Base-by-base conservation (phyloP, 2,888 invertebrate species). In the Diabrotica balteata region DNA sequence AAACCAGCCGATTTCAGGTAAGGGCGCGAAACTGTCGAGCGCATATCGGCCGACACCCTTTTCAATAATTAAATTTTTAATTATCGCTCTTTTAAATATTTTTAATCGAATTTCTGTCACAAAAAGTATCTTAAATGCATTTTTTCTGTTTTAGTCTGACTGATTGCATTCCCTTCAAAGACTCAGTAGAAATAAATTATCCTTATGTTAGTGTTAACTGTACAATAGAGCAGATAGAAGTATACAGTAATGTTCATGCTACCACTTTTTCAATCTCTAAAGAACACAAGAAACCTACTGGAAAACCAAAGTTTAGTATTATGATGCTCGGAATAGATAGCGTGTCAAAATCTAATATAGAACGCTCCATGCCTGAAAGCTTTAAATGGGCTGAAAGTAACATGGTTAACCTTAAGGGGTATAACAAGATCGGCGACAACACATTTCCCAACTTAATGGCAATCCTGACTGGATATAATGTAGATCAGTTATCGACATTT, bases 271-370 rank as follows among this genome's bases (percentile, higher is more conserved):
- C 60, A 6, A 8, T 57, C 58, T 44, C 54, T 59, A 74, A 84
- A 52, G 22, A 47, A 5, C 49, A 42, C 11, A 61, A 52, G 47
- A 91, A 94, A 17, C 54, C 53, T 45, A 57, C 63, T 45, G 59
- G 32, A 42, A 91, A 94, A 42, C 22, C 22, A 10, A 42, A 8
- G 2, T 49, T 49, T 22, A 72, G 96, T 78, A 89, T 96, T 0
- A 83, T 95, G 45, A 85, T 95, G 80, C 80, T 96, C 43, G 96
- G 95, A 55, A 90, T 96, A 77, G 95, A 96, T 80, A 93, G 93
- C 52, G 90, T 96, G 78, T 96, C 96, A 0, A 84, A 94, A 63
- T 85, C 92, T 46, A 93, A 95, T 80, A 87, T 93, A 65, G 86
- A 89, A 32, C 87, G 93, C 57, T 89, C 91, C 9, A 90, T 96